Conservation (phyloP, 2,888 invertebrate genomes). For the Spodoptera exigua region DNA sequence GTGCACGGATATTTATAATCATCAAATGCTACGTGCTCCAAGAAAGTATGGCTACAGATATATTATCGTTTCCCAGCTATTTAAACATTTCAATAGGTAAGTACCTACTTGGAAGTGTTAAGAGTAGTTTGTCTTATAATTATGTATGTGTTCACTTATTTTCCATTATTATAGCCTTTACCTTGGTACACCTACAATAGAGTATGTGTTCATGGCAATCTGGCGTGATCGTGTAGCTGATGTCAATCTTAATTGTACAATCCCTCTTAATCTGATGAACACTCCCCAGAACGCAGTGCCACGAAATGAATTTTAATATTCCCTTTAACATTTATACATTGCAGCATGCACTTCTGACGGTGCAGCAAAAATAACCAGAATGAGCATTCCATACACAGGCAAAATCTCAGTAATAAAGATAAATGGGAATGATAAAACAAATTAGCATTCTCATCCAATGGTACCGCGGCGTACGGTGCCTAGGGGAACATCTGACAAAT, state of each 20-base stretch:
- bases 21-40: constrained; percentile 47
- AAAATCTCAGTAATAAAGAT: constrained; percentile 61
- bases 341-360: constrained; percentile 19
- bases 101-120: constrained; percentile 24
- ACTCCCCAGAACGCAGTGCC: constrained; percentile 32
- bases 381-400: constrained; percentile 35
- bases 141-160: constrained; percentile 23
- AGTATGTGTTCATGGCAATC: constrained; percentile 33
- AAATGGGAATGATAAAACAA: constrained; percentile 58
- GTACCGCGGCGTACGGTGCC: constrained; percentile 26
- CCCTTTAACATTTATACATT: constrained; percentile 33
- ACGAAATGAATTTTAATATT: constrained; percentile 51
- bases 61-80: constrained; percentile 26
- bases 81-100: constrained; percentile 27
- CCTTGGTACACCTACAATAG: constrained; percentile 31
- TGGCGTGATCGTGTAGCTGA: constrained; percentile 50
- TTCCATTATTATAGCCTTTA: constrained; percentile 40
- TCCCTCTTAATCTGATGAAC: constrained; percentile 55
- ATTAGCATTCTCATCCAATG: constrained; percentile 56
- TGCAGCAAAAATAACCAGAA: constrained; percentile 33
- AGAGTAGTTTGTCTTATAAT: constrained; percentile 19
- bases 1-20: constrained; percentile 42
- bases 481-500: constrained; percentile 61
- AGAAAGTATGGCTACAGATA: constrained; percentile 22
- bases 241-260: constrained; percentile 58